Conservation (phyloP, 2,888 invertebrate genomes). For the Cerceris rybyensis region DNA sequence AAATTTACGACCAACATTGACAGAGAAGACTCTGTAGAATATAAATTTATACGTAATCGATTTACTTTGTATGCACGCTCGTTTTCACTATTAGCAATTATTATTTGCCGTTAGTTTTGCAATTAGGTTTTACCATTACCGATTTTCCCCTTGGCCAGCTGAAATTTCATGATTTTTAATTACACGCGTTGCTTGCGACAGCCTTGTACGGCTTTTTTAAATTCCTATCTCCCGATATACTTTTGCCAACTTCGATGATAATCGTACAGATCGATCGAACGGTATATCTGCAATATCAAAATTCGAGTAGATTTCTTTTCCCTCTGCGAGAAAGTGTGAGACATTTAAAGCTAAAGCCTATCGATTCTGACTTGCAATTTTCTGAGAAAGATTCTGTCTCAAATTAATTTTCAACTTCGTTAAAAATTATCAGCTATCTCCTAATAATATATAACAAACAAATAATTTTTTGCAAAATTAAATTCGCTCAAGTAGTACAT, state of each 20-base stretch:
- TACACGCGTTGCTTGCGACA: background rate
- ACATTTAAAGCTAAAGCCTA: constrained; percentile 4
- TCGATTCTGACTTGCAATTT: too few species aligned
- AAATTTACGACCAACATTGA: constrained; percentile 20
- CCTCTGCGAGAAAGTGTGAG: background rate
- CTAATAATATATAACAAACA: too few species aligned
- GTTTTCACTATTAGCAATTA: constrained; percentile 9
- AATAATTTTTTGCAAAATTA: too few species aligned
- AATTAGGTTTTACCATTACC: constrained; percentile 15
- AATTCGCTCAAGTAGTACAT: too few species aligned
- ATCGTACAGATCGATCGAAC: constrained; percentile 29
- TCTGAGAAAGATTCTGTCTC: too few species aligned
- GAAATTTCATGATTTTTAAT: background rate
- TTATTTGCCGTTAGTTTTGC: constrained; percentile 27
- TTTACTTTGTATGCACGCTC: constrained; percentile 25
- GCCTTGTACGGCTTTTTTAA: constrained; percentile 4
- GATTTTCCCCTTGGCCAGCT: constrained; percentile 3
- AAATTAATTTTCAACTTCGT: too few species aligned
- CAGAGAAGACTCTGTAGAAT: constrained; percentile 14
- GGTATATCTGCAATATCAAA: background rate
- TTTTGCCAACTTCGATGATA: constrained; percentile 15
- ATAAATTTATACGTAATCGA: constrained; percentile 30
- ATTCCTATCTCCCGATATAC: background rate
- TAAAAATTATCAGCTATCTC: too few species aligned
- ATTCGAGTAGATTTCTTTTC: background rate